phyloP scores from a whole-genome alignment of 2,888 invertebrate species.

The Synergus japonicus region DNA sequence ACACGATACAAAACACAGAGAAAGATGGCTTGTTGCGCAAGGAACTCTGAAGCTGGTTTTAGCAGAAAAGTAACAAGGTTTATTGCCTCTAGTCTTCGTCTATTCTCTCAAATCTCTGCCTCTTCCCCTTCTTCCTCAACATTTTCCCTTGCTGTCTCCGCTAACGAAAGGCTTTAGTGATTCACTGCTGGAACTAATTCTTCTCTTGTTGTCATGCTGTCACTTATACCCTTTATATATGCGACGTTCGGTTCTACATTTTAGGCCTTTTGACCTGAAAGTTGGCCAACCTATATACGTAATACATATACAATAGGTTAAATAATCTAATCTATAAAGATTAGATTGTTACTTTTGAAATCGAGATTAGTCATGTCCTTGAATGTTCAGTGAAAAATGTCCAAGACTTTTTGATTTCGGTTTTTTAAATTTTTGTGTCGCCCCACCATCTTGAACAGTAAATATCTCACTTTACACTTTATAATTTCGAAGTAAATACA shows the following conservation, averaged over 20 bases:
- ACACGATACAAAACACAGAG: constrained; percentile 59
- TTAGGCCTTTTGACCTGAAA: neutral
- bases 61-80: constrained; percentile 54
- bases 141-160: neutral
- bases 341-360: neutral
- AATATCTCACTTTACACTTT: neutral
- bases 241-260: neutral
- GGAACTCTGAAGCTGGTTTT: constrained; percentile 56
- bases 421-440: no score
- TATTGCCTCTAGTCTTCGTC: constrained; percentile 49
- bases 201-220: neutral
- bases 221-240: neutral
- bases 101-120: constrained; percentile 30
- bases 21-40: constrained; percentile 60
- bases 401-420: no score
- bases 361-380: neutral
- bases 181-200: constrained; percentile 47
- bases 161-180: constrained; percentile 43
- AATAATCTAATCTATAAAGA: neutral
- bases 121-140: neutral
- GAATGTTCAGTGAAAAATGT: neutral
- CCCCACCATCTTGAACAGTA: neutral
- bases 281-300: neutral
- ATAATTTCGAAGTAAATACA: no score
- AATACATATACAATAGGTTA: neutral